Conservation (phyloP, 2,888 invertebrate species). For the Caenorhabditis sp. region DNA sequence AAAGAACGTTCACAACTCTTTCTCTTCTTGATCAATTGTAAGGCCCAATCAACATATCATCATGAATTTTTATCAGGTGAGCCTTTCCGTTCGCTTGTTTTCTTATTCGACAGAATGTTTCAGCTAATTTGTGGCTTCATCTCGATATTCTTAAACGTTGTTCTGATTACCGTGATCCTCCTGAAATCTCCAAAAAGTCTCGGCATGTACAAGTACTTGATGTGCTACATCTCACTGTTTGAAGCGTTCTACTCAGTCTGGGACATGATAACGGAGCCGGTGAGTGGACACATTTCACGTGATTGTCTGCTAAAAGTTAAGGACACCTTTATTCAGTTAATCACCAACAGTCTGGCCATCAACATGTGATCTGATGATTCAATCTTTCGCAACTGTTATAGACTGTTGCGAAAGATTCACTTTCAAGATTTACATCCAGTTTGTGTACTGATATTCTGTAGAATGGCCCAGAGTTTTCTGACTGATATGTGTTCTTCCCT, state of each 20-base stretch:
- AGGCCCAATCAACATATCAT: no score
- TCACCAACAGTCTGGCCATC: no score
- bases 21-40: background rate
- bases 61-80: slow-evolving; percentile 9
- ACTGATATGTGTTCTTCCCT: no score
- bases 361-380: no score
- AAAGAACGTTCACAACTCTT: no score
- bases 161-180: slow-evolving; percentile 11
- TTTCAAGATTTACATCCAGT: no score
- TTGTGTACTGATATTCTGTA: no score
- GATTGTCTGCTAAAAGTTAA: no score
- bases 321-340: no score
- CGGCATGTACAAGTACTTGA: slow-evolving; percentile 39
- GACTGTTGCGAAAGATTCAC: no score
- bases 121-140: slow-evolving; percentile 10
- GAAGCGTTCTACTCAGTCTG: slow-evolving; percentile 31
- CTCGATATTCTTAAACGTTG: slow-evolving; percentile 16
- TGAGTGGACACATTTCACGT: background rate
- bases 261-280: slow-evolving; percentile 27
- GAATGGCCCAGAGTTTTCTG: no score
- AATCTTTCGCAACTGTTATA: no score
- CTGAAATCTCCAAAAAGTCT: slow-evolving; percentile 31
- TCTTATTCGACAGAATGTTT: background rate
- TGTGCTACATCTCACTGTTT: slow-evolving; percentile 39
- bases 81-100: background rate